phyloP scores from a whole-genome alignment of 2,113 vertebrate genomes.

The Hylia prasina region DNA sequence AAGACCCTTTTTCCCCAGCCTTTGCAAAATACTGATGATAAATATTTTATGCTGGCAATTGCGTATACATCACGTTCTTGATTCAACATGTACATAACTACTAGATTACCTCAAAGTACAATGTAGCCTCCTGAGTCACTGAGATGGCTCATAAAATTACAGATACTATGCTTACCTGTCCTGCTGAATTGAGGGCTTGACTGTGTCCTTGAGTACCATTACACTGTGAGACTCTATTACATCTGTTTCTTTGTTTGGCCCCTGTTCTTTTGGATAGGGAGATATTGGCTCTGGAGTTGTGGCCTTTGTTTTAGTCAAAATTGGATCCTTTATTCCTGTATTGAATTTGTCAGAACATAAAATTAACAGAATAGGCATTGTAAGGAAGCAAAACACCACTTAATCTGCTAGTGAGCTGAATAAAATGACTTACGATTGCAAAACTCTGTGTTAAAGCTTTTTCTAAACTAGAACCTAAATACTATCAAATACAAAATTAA shows the following conservation, averaged over 20 bases:
- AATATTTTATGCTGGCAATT: background rate
- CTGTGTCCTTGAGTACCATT: background rate
- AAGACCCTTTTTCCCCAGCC: background rate
- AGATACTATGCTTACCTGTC: background rate
- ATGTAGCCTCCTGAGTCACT: background rate
- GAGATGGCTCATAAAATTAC: background rate
- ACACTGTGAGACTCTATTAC: background rate
- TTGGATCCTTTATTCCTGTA: background rate
- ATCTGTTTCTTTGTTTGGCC: background rate
- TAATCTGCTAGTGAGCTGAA: background rate
- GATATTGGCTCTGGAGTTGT: background rate
- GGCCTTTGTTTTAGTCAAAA: background rate
- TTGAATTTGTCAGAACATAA: background rate
- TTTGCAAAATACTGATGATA: background rate
- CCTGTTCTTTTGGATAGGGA: background rate
- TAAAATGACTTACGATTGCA: background rate
- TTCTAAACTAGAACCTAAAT: background rate
- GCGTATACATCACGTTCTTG: accelerated
- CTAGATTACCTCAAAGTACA: background rate
- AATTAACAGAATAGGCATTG: background rate
- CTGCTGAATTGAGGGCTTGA: background rate
- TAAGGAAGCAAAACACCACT: background rate
- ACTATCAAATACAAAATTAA: background rate
- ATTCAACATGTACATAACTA: background rate
- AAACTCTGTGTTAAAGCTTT: background rate